Evolutionary conservation across 2,113 vertebrate species (phyloP), one percentile per base, ranked within the genome.

Genomic region (Megaceryle maxima): DNA sequence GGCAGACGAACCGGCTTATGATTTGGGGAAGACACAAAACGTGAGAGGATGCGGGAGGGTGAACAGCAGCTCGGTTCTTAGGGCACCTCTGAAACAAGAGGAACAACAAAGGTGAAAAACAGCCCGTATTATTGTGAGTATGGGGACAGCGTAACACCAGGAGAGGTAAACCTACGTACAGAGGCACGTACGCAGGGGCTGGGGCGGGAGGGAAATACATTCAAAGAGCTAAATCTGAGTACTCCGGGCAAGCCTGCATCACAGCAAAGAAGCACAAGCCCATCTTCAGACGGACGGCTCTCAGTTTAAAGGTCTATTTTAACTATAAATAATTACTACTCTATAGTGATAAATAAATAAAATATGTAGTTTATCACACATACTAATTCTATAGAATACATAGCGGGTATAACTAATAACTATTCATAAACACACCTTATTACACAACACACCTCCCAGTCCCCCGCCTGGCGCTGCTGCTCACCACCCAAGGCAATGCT

Each of bases 401-500:
- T 17, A 76, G 11, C 28, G 46, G 35, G 48, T 64, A 77, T 39
- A 83, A 63, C 51, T 16, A 77, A 41, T 20, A 76, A 18, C 76
- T 41, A 13, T 22, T 3, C 2, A 29, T 48, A 69, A 79, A 4
- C 44, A 11, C 6, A 20, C 17, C 51, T 33, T 35, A 59, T 26
- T 44, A 19, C 57, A 66, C 39, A 76, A 84, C n/a, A 35, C 17
- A 2, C 11, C 33, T 16, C 63, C 37, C 48, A 7, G 3, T 6
- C 46, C 41, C 33, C 39, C 37, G 92, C 84, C 94, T 96, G 72
- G 92, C 68, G 67, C 97, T 94, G 97, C 97, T 97, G 95, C 94
- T 97, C 98, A 95, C 95, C 95, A 97, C 96, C 97, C 90, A 90
- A 97, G 96, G 97, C 97, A 97, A 97, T 88, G 78, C 97, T 73